These are phyloP conservation scores for Lordiphosa andalusiaca DNA, from an alignment of 2,888 invertebrate genomes.

Conservation along the genomic window DNA sequence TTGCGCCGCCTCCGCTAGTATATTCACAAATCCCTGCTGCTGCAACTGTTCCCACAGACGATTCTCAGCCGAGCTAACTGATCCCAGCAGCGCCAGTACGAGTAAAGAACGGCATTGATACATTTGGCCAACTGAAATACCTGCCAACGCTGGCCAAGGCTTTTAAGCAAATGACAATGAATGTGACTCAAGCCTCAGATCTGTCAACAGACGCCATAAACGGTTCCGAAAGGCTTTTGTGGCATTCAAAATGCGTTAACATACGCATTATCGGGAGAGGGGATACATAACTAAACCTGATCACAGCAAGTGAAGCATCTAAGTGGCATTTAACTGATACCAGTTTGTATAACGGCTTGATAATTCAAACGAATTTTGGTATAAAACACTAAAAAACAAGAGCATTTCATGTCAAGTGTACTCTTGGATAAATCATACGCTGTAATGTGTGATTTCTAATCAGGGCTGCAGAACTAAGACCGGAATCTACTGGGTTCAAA, in stretches of 20 bases:
- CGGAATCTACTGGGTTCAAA: no score
- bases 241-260: conserved; percentile 1
- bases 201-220: conserved; percentile 4
- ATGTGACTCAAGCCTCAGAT: conserved; percentile 5
- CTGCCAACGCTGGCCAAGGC: not conserved
- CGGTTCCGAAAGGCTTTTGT: not conserved
- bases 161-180: conserved; percentile 1
- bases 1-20: conserved; percentile 40
- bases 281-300: no score
- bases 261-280: no score
- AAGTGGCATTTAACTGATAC: no score
- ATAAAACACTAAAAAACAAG: no score
- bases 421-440: no score
- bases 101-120: not conserved
- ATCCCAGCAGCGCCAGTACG: not conserved
- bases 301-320: no score
- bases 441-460: no score
- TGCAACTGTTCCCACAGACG: conserved; percentile 44
- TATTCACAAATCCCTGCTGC: conserved; percentile 47
- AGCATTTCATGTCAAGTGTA: no score
- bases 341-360: no score
- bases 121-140: conserved; percentile 10
- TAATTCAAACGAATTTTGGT: no score
- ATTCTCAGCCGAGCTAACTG: conserved; percentile 4
- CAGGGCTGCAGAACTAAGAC: no score